Percentiles rank a stretch among this genome's conserved stretches.
Evolutionary conservation across 2,888 invertebrate species (phyloP).

Genomic region (Saturnia japonica): DNA sequence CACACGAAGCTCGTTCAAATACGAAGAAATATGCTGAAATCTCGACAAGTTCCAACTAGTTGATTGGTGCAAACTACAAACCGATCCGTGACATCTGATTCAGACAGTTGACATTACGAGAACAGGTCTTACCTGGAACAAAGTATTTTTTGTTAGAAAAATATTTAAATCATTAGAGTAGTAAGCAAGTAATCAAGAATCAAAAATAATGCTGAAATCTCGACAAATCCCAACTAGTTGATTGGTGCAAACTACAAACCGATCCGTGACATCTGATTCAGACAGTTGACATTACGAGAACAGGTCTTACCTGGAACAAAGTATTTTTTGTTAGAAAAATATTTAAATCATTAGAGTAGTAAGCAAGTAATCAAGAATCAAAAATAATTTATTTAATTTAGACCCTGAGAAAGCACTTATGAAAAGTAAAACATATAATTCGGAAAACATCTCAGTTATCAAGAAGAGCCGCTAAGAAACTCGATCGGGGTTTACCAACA

Average conservation of each 20-base stretch:
- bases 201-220: conserved; percentile 5
- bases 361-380: too few relatives aligned
- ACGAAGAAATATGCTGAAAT: conserved; percentile 3
- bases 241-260: conserved; percentile 13
- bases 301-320: conserved; percentile 20
- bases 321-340: neutral
- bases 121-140: conserved; percentile 19
- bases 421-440: too few relatives aligned
- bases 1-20: neutral
- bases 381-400: too few relatives aligned
- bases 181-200: too few relatives aligned
- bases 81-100: conserved; percentile 13
- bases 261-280: conserved; percentile 11
- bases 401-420: too few relatives aligned
- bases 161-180: neutral
- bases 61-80: conserved; percentile 13
- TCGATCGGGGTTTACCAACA: too few relatives aligned
- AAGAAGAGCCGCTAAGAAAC: too few relatives aligned
- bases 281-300: neutral
- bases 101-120: neutral
- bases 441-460: too few relatives aligned
- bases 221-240: conserved; percentile 5
- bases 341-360: too few relatives aligned
- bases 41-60: neutral
- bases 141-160: neutral